A percentile compares a stretch with the other conserved stretches of the same genome.
phyloP scores from a whole-genome alignment of 2,888 invertebrate genomes.

The Lutraria lutraria region DNA sequence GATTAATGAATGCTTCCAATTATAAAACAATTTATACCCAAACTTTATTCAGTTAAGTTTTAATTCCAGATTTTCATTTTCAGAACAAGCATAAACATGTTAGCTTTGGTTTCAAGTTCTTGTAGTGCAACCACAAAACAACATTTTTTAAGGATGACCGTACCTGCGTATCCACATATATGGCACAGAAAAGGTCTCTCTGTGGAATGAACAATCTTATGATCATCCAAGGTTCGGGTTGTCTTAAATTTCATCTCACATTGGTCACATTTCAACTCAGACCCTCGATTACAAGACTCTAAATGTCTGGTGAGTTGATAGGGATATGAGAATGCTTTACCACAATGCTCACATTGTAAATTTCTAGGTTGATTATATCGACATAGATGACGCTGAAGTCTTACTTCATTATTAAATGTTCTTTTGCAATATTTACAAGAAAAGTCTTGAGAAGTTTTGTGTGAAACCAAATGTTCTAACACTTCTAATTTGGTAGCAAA shows the following conservation, averaged over 20 bases:
- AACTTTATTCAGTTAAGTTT: too few relatives aligned
- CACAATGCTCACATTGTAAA: conserved; percentile 64
- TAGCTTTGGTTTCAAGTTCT: too few relatives aligned
- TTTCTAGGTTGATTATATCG: conserved; percentile 42
- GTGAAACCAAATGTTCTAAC: conserved; percentile 40
- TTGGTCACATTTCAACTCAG: conserved; percentile 36
- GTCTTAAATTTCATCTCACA: conserved; percentile 59
- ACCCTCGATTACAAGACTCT: conserved; percentile 42
- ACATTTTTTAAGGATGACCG: neutral
- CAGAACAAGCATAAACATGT: too few relatives aligned
- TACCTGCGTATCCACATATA: conserved; percentile 63
- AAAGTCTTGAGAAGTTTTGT: conserved; percentile 47
- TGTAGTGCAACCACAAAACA: too few relatives aligned
- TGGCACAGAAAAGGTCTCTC: conserved; percentile 59
- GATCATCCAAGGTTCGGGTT: conserved; percentile 39
- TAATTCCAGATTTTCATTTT: too few relatives aligned
- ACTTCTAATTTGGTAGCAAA: conserved; percentile 23
- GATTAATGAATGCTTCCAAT: too few relatives aligned
- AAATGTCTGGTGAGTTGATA: conserved; percentile 48
- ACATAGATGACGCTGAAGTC: conserved; percentile 47
- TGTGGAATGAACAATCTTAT: conserved; percentile 52
- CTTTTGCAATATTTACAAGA: conserved; percentile 51
- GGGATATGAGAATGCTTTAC: conserved; percentile 46
- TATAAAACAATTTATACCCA: too few relatives aligned
- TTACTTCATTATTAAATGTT: conserved; percentile 8